Base-by-base conservation (phyloP, 2,113 vertebrate genomes). In the Melanerpes formicivorus region DNA sequence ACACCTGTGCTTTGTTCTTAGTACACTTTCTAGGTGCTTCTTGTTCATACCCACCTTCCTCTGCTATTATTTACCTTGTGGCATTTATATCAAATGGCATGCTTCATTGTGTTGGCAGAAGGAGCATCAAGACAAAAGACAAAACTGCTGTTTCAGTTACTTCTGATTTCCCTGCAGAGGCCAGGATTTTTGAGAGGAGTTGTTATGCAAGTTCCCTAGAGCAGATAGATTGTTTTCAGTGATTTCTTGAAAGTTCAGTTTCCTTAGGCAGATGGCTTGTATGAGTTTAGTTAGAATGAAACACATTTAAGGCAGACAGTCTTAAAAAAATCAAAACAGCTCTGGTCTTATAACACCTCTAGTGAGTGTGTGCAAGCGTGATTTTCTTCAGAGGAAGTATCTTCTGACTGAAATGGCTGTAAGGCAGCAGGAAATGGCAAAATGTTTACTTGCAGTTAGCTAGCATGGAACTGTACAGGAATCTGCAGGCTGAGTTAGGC, bases 371-470 rank as follows among this genome's bases (percentile, higher is more conserved):
- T 77, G 34, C 60, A 82, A 84, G 27, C 25, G 60, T 84, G n/a
- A 14, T 55, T 88, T 71, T 86, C 88, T 83, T 77, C 42, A 63
- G 58, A 55, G 69, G 18, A 32, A 64, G 18, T 54, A 5, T 79
- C 34, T 85, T 83, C 7, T 60, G 59, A 76, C 64, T 66, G 64
- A 76, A 44, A 25, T 73, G 50, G 11, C 88, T 92, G 30, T 50
- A 80, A 79, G 29, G 69, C 88, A 88, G 10, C 40, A 83, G 76
- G 87, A 95, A 85, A 85, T 83, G 62, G 52, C 72, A 93, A 77
- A 91, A 91, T 59, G n/a, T 76, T 91, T 70, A 27, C 26, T 59
- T 89, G 67, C 64, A 77, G 42, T 65, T 67, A 27, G 75, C 29
- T 88, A 48, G 46, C 55, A 18, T 52, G 65, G 58, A 78, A 19